Base-by-base conservation (phyloP, 2,797 vertebrate species). In the Rhinogobio ventralis region DNA sequence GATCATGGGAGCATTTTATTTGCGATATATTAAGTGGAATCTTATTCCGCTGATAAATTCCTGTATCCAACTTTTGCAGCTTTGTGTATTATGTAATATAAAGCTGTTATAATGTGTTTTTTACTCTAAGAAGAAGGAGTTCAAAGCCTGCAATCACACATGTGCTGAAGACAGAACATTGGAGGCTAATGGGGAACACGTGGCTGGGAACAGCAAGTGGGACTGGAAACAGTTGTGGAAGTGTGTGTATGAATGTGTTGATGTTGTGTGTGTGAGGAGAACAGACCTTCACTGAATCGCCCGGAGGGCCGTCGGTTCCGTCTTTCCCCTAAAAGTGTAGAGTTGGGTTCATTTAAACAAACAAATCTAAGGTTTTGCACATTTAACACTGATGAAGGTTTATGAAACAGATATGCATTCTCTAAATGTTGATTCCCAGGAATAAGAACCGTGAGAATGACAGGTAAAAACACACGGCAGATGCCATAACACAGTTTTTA, bases 271-370 rank as follows among this genome's bases (percentile, higher is more conserved):
- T 71, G 49, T 28, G 49, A 45, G 39, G n/a, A 77, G 7, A 60
- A 83, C 89, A 14, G 42, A 93, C 93, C 92, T 94, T 93, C 78
- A 90, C 91, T 74, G 87, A 85, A 71, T 81, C 30, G 20, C 93
- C 92, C 17, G 90, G 89, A 80, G 66, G 77, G 39, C 93, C 93
- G 6, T 10, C 57, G 19, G 78, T 83, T n/a, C 94, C 93, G 25
- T 90, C 90, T 87, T 92, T 91, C 39, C 93, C 93, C 93, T 94
- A 68, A 72, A 89, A 68, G 15, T 51, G 20, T 49, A 75, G 33
- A 49, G 25, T 6, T 71, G 33, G 1, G 67, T 36, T 7, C 1
- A 39, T 67, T 28, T 36, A 46, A 39, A 36, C 57, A 4, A 57
- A 45, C 1, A 53, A 68, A 72, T 25, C 8, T 10, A 5, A 57